Conservation (phyloP, 2,113 vertebrate genomes). For the Chauna torquata region DNA sequence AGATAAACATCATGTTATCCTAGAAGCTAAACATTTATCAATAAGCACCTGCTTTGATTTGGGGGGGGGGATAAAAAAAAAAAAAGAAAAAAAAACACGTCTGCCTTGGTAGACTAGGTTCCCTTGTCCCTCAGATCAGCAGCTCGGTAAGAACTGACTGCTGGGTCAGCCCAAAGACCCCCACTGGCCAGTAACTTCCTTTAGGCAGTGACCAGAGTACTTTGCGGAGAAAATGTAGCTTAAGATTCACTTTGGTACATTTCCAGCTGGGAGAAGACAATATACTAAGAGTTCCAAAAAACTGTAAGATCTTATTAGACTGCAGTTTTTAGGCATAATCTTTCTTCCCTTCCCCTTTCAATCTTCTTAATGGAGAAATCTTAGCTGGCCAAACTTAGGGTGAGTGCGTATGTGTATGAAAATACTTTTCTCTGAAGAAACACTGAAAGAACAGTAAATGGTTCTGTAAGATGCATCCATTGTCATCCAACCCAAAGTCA, state of each 20-base stretch:
- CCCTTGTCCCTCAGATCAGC: not conserved
- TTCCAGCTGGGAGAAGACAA: not conserved
- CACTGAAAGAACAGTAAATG: not conserved
- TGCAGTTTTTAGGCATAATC: not conserved
- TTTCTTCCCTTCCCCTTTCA: not conserved
- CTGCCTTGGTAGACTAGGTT: not conserved
- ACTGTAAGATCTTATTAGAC: not conserved
- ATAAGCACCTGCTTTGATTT: not conserved
- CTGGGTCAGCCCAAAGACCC: not conserved
- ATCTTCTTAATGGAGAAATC: not conserved
- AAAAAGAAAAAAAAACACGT: accelerated
- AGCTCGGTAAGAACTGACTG: not conserved
- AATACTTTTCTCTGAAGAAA: not conserved
- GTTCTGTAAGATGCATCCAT: not conserved
- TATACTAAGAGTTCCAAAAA: not conserved
- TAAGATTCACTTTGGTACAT: not conserved
- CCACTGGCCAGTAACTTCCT: not conserved
- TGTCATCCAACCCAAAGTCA: accelerated
- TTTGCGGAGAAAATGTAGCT: not conserved
- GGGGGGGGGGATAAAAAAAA: not conserved
- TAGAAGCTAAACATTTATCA: conserved; percentile 25
- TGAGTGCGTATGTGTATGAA: not conserved
- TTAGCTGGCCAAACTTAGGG: not conserved
- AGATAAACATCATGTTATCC: conserved; percentile 9
- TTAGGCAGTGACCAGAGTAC: not conserved